Base-by-base conservation (phyloP, 2,113 vertebrate species). In the Melozone crissalis region DNA sequence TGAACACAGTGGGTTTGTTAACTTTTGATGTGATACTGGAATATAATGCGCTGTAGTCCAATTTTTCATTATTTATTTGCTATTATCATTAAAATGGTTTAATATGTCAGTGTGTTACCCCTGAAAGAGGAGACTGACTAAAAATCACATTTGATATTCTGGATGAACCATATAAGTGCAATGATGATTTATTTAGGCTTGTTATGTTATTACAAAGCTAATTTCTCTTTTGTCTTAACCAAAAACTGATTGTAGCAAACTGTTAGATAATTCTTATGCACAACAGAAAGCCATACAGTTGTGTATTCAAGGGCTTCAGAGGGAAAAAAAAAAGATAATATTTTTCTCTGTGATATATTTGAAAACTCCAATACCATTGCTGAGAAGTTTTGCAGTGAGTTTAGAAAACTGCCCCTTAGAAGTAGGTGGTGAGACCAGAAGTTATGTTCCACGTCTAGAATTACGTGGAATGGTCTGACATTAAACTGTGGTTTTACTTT, bases 401-500 rank as follows among this genome's bases (percentile, higher is more conserved):
- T 91, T 87, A 76, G 66, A 80, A 80, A 94, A 63, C 23, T 17
- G 2, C 35, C n/a, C 9, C 23, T 65, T 80, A 47, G 43, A 83
- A 91, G 57, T 47, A 63, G 17, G 11, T 30, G 31, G 30, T 47
- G 65, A 87, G 47, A 39, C 7, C 35, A 28, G 47, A 90, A 69
- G 35, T 61, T 67, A 41, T 30, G n/a, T 73, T 84, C 89, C 41
- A 49, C 0, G 5, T 65, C 51, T 37, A 51, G 89, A 80, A 57
- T 84, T 49, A 9, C 0, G 0, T 33, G 63, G 35, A 47, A 31
- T 35, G 14, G 7, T 57, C 55, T 85, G 76, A 75, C 52, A 52
- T 62, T 59, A 46, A 94, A 61, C 58, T 61, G 85, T 71, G 76
- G 49, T 11, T 95, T 93, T 68, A 39, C 55, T 91, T 95, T 84